Evolutionary conservation across 2,888 invertebrate genomes (phyloP).

Genomic region (Eupithecia inturbata): DNA sequence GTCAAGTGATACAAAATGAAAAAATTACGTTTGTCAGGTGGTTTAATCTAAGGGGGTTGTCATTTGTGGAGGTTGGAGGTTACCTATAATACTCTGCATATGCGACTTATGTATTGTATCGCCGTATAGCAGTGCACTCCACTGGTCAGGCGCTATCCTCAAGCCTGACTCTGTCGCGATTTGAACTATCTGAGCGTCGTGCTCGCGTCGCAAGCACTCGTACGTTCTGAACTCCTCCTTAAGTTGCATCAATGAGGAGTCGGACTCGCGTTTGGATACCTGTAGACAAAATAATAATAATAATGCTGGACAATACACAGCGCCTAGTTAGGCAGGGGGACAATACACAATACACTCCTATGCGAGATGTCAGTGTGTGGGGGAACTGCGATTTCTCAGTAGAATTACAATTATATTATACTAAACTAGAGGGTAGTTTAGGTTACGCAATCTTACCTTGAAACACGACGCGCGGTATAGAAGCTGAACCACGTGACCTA

Average conservation of each 20-base stretch:
- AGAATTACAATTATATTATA: no score
- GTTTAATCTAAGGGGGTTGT: no score
- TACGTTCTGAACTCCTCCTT: conserved; percentile 98
- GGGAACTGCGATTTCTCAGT: no score
- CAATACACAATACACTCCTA: no score
- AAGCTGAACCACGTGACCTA: conserved; percentile 99
- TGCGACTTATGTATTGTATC: conserved; percentile 98
- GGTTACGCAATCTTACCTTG: conserved; percentile 85
- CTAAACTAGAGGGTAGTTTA: no score
- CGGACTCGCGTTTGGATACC: conserved; percentile 98
- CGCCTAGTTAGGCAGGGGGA: no score
- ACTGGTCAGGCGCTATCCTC: conserved; percentile 98
- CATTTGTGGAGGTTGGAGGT: no score
- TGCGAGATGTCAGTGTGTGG: no score
- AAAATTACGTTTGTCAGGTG: no score
- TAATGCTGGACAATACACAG: no score
- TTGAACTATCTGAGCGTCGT: conserved; percentile 99
- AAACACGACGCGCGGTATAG: conserved; percentile 99
- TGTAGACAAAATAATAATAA: conserved; percentile 55
- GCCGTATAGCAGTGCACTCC: conserved; percentile 98
- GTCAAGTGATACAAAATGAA: no score
- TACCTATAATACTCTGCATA: conserved; percentile 92
- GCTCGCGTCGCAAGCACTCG: conserved; percentile 95
- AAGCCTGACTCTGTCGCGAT: conserved; percentile 99
- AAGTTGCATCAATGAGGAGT: conserved; percentile 98